Evolutionary conservation across 2,888 invertebrate genomes (phyloP).

Genomic region (Agrilus mali): DNA sequence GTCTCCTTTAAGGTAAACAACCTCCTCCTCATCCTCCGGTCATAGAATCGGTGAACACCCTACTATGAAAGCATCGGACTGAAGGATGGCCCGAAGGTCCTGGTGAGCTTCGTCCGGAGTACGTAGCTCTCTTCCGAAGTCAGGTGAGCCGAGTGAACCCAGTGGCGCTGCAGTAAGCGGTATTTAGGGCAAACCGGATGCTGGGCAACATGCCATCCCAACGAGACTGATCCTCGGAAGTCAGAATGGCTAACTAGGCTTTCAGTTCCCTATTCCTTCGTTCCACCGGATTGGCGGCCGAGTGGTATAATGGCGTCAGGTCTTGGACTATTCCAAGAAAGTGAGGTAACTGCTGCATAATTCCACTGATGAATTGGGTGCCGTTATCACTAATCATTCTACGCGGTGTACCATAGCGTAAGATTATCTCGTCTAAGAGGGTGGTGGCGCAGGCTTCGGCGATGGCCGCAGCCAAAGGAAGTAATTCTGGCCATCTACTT

Average conservation of each 20-base stretch:
- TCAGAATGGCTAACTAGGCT: slow-evolving; percentile 11
- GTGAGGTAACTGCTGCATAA: slow-evolving; percentile 13
- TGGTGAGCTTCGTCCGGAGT: not conserved
- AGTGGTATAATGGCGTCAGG: slow-evolving; percentile 18
- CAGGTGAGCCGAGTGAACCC: slow-evolving; percentile 5
- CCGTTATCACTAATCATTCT: slow-evolving; percentile 18
- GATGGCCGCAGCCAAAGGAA: no score
- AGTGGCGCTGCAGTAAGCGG: slow-evolving; percentile 14
- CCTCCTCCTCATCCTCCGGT: no score
- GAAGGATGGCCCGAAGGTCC: no score
- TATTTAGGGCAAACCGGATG: slow-evolving; percentile 23
- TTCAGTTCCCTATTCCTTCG: no score
- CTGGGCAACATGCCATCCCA: slow-evolving; percentile 17
- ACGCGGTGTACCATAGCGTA: slow-evolving; percentile 18
- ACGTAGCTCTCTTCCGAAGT: no score
- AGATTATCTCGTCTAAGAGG: no score
- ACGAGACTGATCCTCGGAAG: slow-evolving; percentile 10
- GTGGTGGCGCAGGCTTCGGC: no score
- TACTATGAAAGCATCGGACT: no score
- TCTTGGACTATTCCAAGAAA: slow-evolving; percentile 13
- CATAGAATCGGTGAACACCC: no score
- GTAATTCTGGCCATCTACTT: no score
- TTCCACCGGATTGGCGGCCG: slow-evolving; percentile 18
- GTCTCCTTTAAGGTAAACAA: no score
- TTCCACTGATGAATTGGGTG: slow-evolving; percentile 11